Evolutionary conservation across 2,888 invertebrate genomes (phyloP).

Genomic region (Resseliella maxima): DNA sequence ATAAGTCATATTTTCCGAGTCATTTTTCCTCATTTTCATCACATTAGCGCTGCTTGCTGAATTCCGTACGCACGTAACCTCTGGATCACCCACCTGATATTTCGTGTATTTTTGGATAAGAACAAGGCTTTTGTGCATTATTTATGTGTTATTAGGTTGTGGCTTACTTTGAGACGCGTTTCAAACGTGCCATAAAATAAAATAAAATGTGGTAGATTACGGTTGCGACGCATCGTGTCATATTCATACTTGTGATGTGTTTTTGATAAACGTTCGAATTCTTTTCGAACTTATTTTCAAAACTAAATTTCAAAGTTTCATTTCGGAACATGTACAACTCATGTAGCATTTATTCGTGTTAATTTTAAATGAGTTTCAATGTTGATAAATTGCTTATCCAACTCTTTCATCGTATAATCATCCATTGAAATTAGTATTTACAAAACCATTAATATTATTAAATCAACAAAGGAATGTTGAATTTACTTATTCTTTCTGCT

Average conservation of each 20-base stretch:
- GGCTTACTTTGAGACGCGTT: not conserved
- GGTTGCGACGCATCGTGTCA: not conserved
- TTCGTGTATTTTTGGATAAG: not conserved
- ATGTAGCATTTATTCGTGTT: no score
- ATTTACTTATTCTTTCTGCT: not conserved
- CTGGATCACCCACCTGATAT: not conserved
- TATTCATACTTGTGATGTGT: not conserved
- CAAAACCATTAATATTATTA: not conserved
- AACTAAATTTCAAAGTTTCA: no score
- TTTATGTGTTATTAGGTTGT: not conserved
- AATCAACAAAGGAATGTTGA: not conserved
- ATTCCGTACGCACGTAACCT: not conserved
- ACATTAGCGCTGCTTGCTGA: not conserved
- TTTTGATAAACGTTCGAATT: not conserved
- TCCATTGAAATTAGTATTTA: not conserved
- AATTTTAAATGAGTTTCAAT: no score
- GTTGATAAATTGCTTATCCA: no score
- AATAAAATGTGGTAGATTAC: not conserved
- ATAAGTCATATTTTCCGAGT: not conserved
- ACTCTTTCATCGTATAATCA: no score
- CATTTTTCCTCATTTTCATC: not conserved
- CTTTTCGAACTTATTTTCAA: no score
- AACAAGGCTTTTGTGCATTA: not conserved
- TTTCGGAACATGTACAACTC: no score
- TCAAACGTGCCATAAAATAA: not conserved